Evolutionary conservation across 1,140 invertebrate genomes (phyloP), one percentile per base, ranked within the genome.

Genomic region (Ceratitis capitata): DNA sequence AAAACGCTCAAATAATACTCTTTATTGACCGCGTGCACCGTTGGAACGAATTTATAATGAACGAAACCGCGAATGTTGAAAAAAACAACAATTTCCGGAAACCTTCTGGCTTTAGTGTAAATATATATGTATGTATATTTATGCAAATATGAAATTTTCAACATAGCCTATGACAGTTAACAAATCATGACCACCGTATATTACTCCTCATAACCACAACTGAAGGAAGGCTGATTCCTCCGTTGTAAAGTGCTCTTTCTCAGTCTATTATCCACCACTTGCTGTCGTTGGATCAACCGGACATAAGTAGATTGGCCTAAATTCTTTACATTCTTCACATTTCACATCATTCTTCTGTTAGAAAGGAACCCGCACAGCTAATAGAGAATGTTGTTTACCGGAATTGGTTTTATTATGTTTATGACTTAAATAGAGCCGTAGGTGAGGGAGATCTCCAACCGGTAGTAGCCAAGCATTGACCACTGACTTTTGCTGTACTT

Each of bases 391-490:
- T n/a, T 45, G 39, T 78, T 78, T 7, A 47, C 39, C 32, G 64
- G 64, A 74, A 74, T 74, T 74, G 16, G 16, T 74, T 78, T 19
- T 78, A 78, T 78, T 78, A 45, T 78, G n/a, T 26, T 32, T 3
- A 35, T 45, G 7, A 78, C 69, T 35, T 35, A 39, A 32, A 26
- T 16, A 3, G 14, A 7, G 1, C 29, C 2, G 6, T 29, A 61
- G 32, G 61, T 39, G 12, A 32, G 16, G 14, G 32, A 32, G 29
- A 35, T 39, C 39, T 39, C 29, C 4, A 69, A 19, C 26, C 61
- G 61, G 32, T 69, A 7, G 14, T 35, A 39, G 29, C 32, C 61
- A 39, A 6, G 16, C 32, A 19, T 39, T 69, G 32, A 32, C 32
- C 61, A 78, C 16, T 45, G 5, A 10, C 10, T 78, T 19, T n/a